Base-by-base conservation (phyloP, 1,140 invertebrate species). In the Patella vulgata region DNA sequence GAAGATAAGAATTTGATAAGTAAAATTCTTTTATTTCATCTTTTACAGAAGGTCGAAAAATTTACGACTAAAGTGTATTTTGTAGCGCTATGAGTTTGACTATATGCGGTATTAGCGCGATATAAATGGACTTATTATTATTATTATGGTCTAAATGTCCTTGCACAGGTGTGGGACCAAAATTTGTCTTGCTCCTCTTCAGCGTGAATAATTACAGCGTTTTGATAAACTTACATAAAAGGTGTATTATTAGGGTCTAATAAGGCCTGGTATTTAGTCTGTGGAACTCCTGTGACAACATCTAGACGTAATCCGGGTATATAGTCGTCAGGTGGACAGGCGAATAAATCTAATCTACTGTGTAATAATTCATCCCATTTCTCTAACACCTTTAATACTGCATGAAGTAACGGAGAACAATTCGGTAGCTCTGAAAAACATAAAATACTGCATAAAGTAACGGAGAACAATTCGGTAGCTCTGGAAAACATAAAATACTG, bases 231-330 rank as follows among this genome's bases (percentile, higher is more conserved):
- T 88, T 83, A 92, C 90, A 89, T 87, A 83, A 99, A 99, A 30
- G 97, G 97, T 4, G 96, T 98, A 79, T 99, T 99, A 57, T 91
- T 89, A 72, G 92, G 92, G 71, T 98, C 95, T 40, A 99, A 83
- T 6, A 99, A 85, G 71, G 91, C 91, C 74, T 93, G 89, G 85
- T 98, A 99, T 84, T 98, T 99, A 70, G 95, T 90, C 69, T 96
- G 92, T 21, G 94, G 90, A 36, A 95, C 91, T 0, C 93, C 92
- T 30, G 87, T 84, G 28, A 71, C 61, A 52, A 87, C 86, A 81
- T 91, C 91, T 12, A 78, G 25, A 9, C 66, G 66, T 9, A 75
- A 51, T 12, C 75, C 75, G 21, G 81, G 73, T 43, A 84, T 80
- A 63, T 79, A 84, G 57, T 78, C 75, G 47, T 79, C 72, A 19